Percentiles rank a stretch among this genome's conserved stretches.
Evolutionary conservation across 1,140 invertebrate genomes (phyloP).

Genomic region (Drosophila ogumai): DNA sequence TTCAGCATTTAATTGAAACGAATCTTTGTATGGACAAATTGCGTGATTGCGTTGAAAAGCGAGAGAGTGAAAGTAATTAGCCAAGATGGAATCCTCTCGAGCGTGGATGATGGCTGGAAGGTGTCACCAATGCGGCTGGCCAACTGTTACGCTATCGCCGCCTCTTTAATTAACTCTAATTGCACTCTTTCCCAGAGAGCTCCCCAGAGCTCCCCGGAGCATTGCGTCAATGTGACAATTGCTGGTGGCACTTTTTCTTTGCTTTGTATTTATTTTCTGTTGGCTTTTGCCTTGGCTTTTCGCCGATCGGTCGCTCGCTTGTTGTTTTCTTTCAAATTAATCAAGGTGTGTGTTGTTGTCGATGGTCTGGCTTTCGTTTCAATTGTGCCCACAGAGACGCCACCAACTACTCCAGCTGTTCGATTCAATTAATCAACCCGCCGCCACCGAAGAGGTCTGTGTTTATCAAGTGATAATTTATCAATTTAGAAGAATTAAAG

Average conservation of each 20-base stretch:
- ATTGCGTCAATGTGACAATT: constrained; percentile 81
- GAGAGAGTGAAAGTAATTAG: constrained; percentile 76
- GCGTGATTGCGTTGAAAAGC: constrained; percentile 41
- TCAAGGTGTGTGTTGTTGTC: constrained; percentile 42
- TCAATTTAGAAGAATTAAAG: constrained; percentile 11
- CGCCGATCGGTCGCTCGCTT: constrained; percentile 10
- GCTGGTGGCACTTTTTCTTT: constrained; percentile 64
- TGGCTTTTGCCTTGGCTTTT: constrained; percentile 5
- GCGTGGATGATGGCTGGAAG: constrained; percentile 36
- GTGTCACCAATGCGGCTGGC: constrained; percentile 55
- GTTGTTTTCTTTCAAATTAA: constrained; percentile 41
- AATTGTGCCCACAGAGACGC: constrained; percentile 30
- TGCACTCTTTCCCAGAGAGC: constrained; percentile 41
- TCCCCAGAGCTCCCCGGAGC: constrained; percentile 4
- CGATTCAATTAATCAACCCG: constrained; percentile 40
- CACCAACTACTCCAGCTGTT: constrained; percentile 39
- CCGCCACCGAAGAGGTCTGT: neutral
- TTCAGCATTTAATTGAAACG: constrained; percentile 48
- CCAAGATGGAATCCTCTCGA: constrained; percentile 36
- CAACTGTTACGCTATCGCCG: constrained; percentile 53
- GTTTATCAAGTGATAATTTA: constrained; percentile 47
- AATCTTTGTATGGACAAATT: constrained; percentile 60
- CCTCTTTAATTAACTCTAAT: constrained; percentile 78
- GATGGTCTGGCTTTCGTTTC: constrained; percentile 45
- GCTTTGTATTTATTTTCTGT: constrained; percentile 25